A percentile compares a stretch with the other conserved stretches of the same genome.
Conservation (phyloP, 2,797 vertebrate genomes). For the Florisuga fusca region DNA sequence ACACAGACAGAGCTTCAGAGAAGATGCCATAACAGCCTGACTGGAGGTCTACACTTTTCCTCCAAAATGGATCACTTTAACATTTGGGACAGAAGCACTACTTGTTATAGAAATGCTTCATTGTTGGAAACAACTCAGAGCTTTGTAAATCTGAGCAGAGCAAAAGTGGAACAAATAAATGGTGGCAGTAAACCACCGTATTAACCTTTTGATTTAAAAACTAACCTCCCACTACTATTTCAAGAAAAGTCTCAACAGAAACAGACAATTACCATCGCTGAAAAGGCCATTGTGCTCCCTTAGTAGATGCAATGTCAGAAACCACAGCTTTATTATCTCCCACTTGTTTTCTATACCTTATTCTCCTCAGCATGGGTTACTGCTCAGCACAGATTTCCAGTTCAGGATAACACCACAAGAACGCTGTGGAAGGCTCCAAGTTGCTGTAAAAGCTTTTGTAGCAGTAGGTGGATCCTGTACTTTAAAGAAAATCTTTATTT, state of each 20-base stretch:
- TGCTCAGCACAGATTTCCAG: neutral
- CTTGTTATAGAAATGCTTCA: neutral
- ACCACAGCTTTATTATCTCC: neutral
- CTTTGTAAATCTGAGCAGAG: neutral
- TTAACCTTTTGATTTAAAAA: conserved; percentile 7
- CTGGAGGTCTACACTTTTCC: neutral
- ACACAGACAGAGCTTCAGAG: neutral
- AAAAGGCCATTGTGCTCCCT: neutral
- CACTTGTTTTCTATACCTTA: neutral
- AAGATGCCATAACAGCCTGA: neutral
- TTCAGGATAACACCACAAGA: neutral
- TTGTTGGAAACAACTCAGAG: neutral
- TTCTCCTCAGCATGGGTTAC: neutral
- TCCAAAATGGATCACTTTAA: neutral
- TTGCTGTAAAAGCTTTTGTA: neutral
- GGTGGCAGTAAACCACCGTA: neutral
- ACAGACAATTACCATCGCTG: neutral
- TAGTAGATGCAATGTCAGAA: neutral
- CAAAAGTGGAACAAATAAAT: neutral
- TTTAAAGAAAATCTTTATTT: neutral
- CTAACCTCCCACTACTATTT: neutral
- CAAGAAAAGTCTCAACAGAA: neutral
- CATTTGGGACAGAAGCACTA: neutral
- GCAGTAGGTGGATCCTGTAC: neutral
- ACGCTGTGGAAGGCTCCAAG: neutral